Evolutionary conservation across 2,797 vertebrate genomes (phyloP), one percentile per base, ranked within the genome.

Genomic region (Arnoldichthys spilopterus): DNA sequence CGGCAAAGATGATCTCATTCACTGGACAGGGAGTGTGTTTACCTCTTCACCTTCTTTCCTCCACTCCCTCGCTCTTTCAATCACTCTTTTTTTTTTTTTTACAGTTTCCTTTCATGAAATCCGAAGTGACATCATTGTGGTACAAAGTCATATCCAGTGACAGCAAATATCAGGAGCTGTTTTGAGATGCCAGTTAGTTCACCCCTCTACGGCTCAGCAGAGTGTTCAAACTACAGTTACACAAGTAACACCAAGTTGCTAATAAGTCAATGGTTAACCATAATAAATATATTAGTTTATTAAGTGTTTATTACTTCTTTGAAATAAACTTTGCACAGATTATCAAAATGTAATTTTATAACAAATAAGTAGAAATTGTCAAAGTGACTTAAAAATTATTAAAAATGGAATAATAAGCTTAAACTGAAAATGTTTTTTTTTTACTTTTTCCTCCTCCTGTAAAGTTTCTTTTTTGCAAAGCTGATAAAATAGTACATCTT

Each of bases 1-100:
- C 49, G 76, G 76, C 74, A 81, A 75, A 72, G 79, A 78, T 81
- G 84, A 85, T 66, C 78, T 85, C 84, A 85, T 59, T 77, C 58
- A 24, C 37, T 32, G 76, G 37, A 53, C 72, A 45, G 58, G 30
- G 30, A 74, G 58, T n/a, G 45, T 81, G 75, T 85, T 85, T 83
- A 83, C 82, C 72, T 77, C 69, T 74, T 82, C 49, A 68, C 37
- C 61, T 22, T 51, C 58, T 72, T 63, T 78, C 61, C 68, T 62
- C 20, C 72, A 70, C 68, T 68, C 49, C 43, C 32, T 81, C 58
- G 62, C 37, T 45, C n/a, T 45, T 34, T 34, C 43, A 63, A 64
- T 72, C 43, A 12, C 22, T 74, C 30, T 62, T 61, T 54, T 61
- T 66, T 51, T 54, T 54, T 67, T 54, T 30, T n/a, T n/a, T n/a